A percentile compares a stretch with the other conserved stretches of the same genome.
phyloP scores from a whole-genome alignment of 2,113 vertebrate genomes.

The Siphamia tubifer region DNA sequence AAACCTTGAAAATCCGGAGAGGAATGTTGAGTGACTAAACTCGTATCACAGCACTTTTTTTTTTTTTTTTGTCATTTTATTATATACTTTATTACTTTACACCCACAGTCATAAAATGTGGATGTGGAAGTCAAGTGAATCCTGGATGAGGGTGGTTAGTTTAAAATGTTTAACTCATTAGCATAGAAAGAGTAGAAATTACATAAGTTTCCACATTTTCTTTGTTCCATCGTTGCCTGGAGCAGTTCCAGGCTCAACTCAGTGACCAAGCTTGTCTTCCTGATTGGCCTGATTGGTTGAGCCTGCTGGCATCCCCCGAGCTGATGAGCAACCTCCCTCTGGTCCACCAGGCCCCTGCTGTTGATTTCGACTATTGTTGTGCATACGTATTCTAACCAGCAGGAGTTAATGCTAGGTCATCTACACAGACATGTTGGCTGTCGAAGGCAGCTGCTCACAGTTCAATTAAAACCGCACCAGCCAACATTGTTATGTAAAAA shows the following conservation, averaged over 20 bases:
- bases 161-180: neutral
- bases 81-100: too few relatives aligned
- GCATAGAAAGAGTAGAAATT: neutral
- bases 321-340: conserved; percentile 13
- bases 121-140: neutral
- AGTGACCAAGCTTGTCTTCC: neutral
- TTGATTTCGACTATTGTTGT: conserved; percentile 9
- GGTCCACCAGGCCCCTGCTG: conserved; percentile 16
- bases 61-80: too few relatives aligned
- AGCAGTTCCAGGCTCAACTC: conserved; percentile 4
- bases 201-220: neutral
- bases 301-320: conserved; percentile 41
- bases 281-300: conserved; percentile 8
- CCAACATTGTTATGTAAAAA: conserved; percentile 7
- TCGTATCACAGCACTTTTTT: neutral
- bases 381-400: neutral
- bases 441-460: neutral
- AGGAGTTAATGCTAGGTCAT: conserved; percentile 9
- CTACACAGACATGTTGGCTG: neutral
- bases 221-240: neutral
- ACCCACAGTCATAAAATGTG: too few relatives aligned
- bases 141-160: neutral
- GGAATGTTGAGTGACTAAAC: neutral
- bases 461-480: conserved; percentile 5
- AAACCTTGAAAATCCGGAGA: too few relatives aligned